Base-by-base conservation (phyloP, 2,888 invertebrate species). In the Mantis religiosa region DNA sequence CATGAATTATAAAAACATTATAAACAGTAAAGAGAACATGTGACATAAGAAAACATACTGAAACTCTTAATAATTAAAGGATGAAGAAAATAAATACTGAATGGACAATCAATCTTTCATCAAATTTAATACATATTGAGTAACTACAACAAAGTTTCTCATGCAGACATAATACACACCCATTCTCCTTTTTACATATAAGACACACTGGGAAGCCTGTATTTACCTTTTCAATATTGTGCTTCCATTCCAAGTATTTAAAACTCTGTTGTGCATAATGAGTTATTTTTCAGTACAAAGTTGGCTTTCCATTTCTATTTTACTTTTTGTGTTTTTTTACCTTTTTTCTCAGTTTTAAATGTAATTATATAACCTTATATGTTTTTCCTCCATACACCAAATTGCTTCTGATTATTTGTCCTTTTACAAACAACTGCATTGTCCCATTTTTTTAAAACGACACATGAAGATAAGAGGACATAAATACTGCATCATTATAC, bases 321-420 rank as follows among this genome's bases (percentile, higher is more conserved):
- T 82, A 87, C 34, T 81, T 12, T 41, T 41, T 41, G 41, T 12
- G 12, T 41, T 71, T 71, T 71, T 15, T 71, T 71, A 30, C 41
- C 41, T 82, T 84, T 87, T 84, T 34, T 84, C 27, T 84, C 28
- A 83, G 34, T 54, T 85, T 85, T 41, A 30, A 83, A 84, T 83
- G 82, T 85, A 25, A 82, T 89, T 81, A 87, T 84, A 85, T 25
- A 87, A 83, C 83, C 86, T 84, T 71, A 54, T 30, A 20, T 88
- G 47, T 71, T 83, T 85, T 88, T 82, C 30, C 27, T 87, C 82
- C 41, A 89, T 81, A 47, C 47, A 83, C 71, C 87, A 84, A 85
- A 89, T 90, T 89, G 90, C 90, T 87, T 87, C 71, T 84, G 83
- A 89, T 90, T 90, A 90, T 90, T 90, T 90, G 89, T 89, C 90